phyloP scores from a whole-genome alignment of 2,888 invertebrate genomes.

The Gastrophysa polygoni region DNA sequence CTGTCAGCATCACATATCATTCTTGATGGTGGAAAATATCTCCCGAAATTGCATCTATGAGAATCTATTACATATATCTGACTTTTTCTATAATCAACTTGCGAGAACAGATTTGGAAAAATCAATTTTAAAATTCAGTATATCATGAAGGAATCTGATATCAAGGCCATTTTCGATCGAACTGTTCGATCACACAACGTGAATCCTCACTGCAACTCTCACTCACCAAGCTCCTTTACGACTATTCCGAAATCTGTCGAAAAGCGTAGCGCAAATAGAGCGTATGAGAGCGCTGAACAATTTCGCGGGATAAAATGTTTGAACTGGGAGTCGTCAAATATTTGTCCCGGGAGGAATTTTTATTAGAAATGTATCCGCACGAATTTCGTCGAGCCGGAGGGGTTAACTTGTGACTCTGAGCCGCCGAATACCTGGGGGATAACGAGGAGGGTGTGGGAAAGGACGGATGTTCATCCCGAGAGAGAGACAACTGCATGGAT shows the following conservation, averaged over 20 bases:
- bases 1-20: no score
- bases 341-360: constrained; percentile 28
- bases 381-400: background rate
- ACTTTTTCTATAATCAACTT: no score
- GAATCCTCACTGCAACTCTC: background rate
- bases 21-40: no score
- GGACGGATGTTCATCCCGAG: background rate
- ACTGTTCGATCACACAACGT: background rate
- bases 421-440: constrained; percentile 18
- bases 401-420: background rate
- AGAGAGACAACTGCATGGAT: background rate
- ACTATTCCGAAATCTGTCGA: background rate
- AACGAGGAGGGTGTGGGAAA: constrained; percentile 11
- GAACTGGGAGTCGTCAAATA: constrained; percentile 29
- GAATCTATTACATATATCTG: no score
- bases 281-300: constrained; percentile 14
- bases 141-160: no score
- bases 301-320: constrained; percentile 25
- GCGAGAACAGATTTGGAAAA: no score
- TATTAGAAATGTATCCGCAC: constrained; percentile 30
- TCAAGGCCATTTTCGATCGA: no score
- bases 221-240: background rate
- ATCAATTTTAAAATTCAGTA: no score
- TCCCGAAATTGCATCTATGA: no score
- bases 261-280: constrained; percentile 9